These are phyloP conservation scores for Belonocnema kinseyi DNA, from an alignment of 1,140 invertebrate species.

Conservation along the genomic window DNA sequence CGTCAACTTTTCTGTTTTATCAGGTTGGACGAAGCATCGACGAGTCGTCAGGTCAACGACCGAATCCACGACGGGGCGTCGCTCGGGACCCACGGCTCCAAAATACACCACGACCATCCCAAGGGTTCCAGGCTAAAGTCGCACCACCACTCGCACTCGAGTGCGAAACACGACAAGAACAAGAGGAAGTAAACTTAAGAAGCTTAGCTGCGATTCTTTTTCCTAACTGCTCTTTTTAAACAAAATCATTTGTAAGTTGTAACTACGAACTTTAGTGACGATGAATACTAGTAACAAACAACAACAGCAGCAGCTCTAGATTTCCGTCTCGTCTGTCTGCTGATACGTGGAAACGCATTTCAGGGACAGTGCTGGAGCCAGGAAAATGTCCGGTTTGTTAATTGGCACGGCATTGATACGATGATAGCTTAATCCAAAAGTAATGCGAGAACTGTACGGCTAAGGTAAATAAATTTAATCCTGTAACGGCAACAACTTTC, in stretches of 20 bases:
- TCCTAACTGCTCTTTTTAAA: neutral
- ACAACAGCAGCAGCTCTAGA: no score
- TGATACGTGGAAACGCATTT: no score
- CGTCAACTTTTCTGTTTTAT: conserved; percentile 61
- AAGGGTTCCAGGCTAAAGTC: conserved; percentile 67
- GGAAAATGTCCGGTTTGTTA: no score
- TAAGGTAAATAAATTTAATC: no score
- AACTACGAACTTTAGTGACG: neutral
- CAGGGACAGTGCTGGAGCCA: no score
- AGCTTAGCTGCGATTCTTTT: conserved; percentile 32
- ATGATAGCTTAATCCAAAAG: no score
- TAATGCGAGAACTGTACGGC: no score
- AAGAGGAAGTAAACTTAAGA: conserved; percentile 68
- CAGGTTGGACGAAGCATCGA: conserved; percentile 72
- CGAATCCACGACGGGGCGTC: conserved; percentile 59
- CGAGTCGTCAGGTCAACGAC: conserved; percentile 69
- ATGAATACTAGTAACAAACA: no score
- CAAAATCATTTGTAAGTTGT: conserved; percentile 51
- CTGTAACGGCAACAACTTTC: no score
- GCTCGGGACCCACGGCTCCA: conserved; percentile 52
- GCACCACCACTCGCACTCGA: conserved; percentile 63
- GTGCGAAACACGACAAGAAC: conserved; percentile 68
- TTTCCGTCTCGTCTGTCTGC: no score
- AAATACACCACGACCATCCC: conserved; percentile 59
- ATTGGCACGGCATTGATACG: no score